Evolutionary conservation across 2,797 vertebrate genomes (phyloP), one percentile per base, ranked within the genome.

Genomic region (Pterois miles): DNA sequence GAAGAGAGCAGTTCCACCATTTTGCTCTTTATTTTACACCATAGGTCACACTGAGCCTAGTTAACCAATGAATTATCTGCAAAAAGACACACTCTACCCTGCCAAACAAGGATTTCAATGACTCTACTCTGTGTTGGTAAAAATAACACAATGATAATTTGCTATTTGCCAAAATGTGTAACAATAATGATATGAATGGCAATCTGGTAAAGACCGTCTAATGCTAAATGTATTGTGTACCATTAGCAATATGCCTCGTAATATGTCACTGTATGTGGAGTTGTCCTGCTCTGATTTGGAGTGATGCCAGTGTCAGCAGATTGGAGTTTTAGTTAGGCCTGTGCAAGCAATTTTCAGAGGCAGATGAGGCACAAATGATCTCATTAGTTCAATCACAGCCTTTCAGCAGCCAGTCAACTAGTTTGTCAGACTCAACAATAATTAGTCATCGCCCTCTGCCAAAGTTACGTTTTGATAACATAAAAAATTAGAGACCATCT

Each of bases 41-140:
- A 62, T 20, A 59, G 69, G 22, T 82, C 80, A 46, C 66, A 48
- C 2, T 27, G 50, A 25, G 6, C 33, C 70, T 65, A 1, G 48
- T 80, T 82, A 77, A 27, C 71, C 65, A 36, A 67, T 72, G 25
- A 59, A 75, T 65, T 58, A 75, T 48, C 56, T 3, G 3, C 36
- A 71, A 48, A 70, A 52, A 62, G 8, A 75, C 31, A 27, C 9
- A 13, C 16, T 54, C n/a, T 34, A 22, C 12, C 18, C 29, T n/a
- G 18, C 1, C 1, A 13, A 18, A 12, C 4, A 57, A 48, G 63
- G 29, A 40, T 8, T 22, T 31, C 13, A 69, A 70, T 2, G 1
- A 46, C 38, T n/a, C n/a, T n/a, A n/a, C n/a, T n/a, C n/a, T 63
- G 2, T 8, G 13, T 16, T 31, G 18, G 40, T 56, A 4, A 23